Percentiles rank a stretch among this genome's conserved stretches.
Conservation (phyloP, 2,113 vertebrate species). For the Myanophis thanlyinensis region DNA sequence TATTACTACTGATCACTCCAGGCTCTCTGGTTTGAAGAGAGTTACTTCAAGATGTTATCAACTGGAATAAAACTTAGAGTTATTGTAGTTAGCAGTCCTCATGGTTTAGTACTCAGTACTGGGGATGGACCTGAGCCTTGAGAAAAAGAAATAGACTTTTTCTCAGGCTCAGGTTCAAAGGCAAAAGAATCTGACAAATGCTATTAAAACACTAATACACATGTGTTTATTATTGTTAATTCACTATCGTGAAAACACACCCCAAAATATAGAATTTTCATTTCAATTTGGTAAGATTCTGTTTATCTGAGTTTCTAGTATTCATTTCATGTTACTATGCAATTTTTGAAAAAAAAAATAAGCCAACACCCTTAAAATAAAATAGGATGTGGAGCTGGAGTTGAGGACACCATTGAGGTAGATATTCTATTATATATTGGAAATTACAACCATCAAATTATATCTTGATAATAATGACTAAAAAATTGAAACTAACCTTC, state of each 20-base stretch:
- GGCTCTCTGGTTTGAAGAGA: neutral
- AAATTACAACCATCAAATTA: constrained; percentile 30
- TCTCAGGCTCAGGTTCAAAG: neutral
- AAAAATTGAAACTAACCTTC: neutral
- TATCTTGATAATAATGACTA: constrained; percentile 34
- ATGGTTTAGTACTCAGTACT: neutral
- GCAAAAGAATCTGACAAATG: neutral
- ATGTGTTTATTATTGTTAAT: neutral
- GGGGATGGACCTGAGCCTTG: neutral
- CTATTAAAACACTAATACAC: neutral
- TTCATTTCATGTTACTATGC: neutral
- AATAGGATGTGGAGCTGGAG: neutral
- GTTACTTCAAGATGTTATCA: neutral
- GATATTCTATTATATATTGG: constrained; percentile 4
- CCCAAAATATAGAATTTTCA: neutral
- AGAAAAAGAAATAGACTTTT: neutral
- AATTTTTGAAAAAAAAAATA: neutral
- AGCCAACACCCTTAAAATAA: neutral
- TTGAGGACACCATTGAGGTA: neutral
- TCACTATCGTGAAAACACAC: neutral
- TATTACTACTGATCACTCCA: neutral
- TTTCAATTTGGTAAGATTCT: neutral
- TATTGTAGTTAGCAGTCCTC: neutral
- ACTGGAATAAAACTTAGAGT: neutral
- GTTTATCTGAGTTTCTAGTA: neutral